Base-by-base conservation (phyloP, 2,113 vertebrate species). In the Microtus oregoni region DNA sequence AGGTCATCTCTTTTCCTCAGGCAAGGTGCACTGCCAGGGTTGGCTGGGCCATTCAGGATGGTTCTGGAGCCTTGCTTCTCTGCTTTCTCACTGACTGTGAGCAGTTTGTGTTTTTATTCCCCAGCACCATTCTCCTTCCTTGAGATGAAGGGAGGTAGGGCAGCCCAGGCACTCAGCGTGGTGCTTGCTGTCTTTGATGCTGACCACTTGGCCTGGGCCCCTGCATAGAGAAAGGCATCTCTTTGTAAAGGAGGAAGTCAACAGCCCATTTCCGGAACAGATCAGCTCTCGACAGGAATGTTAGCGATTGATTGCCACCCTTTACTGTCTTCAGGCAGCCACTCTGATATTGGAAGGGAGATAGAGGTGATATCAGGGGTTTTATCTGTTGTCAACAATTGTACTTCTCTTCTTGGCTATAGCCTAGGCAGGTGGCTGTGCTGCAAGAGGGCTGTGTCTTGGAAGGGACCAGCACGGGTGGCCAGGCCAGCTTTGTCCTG, bases 321-420 rank as follows among this genome's bases (percentile, higher is more conserved):
- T 41, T 70, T 90, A 91, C 87, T 72, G 58, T 82, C 94, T 92
- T 70, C 50, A 95, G 91, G 92, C 17, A 70, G 73, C 3, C 94
- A 92, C 44, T 63, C 89, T 68, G 0, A 97, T 97, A 30, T 13
- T n/a, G 95, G 97, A 87, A 93, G 95, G 97, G 98, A 98, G 93
- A 20, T 91, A 91, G 97, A 98, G 97, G 98, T 98, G 97, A 75
- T 97, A 98, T 98, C 97, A 50, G 85, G 0, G 96, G 93, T 98
- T 97, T 97, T 78, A 98, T 97, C 98, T 98, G 92, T 97, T 97
- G 97, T 98, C 98, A 98, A 97, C 97, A 97, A 79, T 92, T 96
- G 14, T 0, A 89, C 96, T 96, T 97, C 67, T 94, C 96, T 96
- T 97, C 68, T 94, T 92, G 88, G 88, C 83, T 10, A 3, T 14